A percentile compares a stretch with the other conserved stretches of the same genome.
Conservation (phyloP, 2,888 invertebrate genomes). For the Stenoptilia bipunctidactyla region DNA sequence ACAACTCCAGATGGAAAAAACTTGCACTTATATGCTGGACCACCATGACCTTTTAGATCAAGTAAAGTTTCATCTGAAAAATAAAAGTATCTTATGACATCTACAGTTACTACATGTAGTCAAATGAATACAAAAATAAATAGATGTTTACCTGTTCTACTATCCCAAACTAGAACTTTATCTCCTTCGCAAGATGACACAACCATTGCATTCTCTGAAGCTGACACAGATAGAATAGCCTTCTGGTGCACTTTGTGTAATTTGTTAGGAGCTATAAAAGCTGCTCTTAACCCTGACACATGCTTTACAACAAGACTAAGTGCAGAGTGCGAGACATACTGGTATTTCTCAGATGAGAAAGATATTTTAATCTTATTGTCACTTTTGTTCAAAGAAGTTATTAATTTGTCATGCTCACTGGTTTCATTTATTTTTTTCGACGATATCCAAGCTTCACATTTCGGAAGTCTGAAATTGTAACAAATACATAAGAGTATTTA, state of each 20-base stretch:
- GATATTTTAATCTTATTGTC: slow-evolving; percentile 54
- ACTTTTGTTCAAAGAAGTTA: slow-evolving; percentile 28
- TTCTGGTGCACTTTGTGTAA: slow-evolving; percentile 55
- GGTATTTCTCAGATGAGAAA: slow-evolving; percentile 40
- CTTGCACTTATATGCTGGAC: slow-evolving; percentile 75
- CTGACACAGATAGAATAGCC: slow-evolving; percentile 69
- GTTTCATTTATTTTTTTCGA: slow-evolving; percentile 49
- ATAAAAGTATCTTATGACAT: slow-evolving; percentile 20
- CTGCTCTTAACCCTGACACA: slow-evolving; percentile 47
- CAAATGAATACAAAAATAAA: background rate
- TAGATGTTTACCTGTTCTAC: slow-evolving; percentile 66
- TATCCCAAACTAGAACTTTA: slow-evolving; percentile 75
- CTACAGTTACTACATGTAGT: slow-evolving; percentile 4
- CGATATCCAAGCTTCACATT: slow-evolving; percentile 62
- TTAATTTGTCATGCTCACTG: slow-evolving; percentile 50
- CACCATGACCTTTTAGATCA: slow-evolving; percentile 74
- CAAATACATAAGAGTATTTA: too few species aligned
- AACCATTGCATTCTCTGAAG: slow-evolving; percentile 72
- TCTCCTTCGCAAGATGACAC: slow-evolving; percentile 74
- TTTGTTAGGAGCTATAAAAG: slow-evolving; percentile 65
- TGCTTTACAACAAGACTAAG: slow-evolving; percentile 57
- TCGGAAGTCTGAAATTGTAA: slow-evolving; percentile 41
- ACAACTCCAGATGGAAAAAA: slow-evolving; percentile 82
- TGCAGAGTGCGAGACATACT: slow-evolving; percentile 45
- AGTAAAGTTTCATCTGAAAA: slow-evolving; percentile 49